phyloP scores from a whole-genome alignment of 1,140 invertebrate species.

The Drosophila willistoni region DNA sequence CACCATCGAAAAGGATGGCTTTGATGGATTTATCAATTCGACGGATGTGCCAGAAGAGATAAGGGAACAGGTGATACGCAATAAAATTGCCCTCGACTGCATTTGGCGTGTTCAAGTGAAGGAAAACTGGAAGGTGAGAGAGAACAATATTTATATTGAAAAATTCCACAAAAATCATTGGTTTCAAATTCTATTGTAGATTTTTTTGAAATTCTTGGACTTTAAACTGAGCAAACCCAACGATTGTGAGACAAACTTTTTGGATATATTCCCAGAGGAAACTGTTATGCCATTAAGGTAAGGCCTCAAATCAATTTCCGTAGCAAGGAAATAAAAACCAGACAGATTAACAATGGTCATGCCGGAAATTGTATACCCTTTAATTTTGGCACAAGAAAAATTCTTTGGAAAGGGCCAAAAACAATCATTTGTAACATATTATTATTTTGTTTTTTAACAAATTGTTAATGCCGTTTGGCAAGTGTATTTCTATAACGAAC shows the following conservation, averaged over 20 bases:
- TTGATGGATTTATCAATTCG: slow-evolving; percentile 74
- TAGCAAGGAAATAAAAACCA: slow-evolving; percentile 47
- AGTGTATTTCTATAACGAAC: background rate
- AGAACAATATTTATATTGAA: background rate
- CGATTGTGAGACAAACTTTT: slow-evolving; percentile 92
- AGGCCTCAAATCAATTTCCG: slow-evolving; percentile 72
- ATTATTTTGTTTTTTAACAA: background rate
- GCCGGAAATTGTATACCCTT: background rate
- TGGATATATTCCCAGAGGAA: slow-evolving; percentile 89
- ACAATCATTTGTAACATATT: too few species aligned
- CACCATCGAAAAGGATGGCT: slow-evolving; percentile 70
- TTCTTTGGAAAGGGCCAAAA: too few species aligned
- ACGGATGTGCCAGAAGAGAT: slow-evolving; percentile 73
- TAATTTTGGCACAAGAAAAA: background rate
- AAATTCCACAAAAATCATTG: background rate
- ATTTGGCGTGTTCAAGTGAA: slow-evolving; percentile 91
- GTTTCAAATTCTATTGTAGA: slow-evolving; percentile 84
- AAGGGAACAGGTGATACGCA: slow-evolving; percentile 65
- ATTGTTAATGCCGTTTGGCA: background rate
- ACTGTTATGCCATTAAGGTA: slow-evolving; percentile 86
- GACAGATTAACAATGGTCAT: background rate
- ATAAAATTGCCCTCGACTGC: slow-evolving; percentile 88
- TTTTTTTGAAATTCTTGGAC: slow-evolving; percentile 88
- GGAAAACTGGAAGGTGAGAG: slow-evolving; percentile 87
- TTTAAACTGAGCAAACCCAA: slow-evolving; percentile 90